Evolutionary conservation across 2,888 invertebrate species (phyloP).

Genomic region (Thymelicus acteon): DNA sequence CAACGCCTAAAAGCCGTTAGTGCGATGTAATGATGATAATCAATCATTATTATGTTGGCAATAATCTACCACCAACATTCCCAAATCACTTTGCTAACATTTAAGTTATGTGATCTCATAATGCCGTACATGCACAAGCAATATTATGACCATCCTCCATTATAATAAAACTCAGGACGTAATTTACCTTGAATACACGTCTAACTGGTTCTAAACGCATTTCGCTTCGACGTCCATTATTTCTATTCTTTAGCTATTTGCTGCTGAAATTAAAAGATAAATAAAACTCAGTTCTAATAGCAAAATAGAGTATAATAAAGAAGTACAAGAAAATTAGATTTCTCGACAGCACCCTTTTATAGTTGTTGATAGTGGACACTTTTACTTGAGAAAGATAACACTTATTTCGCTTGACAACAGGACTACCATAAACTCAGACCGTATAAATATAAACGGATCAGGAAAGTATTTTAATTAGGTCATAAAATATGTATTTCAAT

Average conservation of each 20-base stretch:
- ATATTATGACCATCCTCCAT: constrained; percentile 26
- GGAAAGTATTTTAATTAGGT: no score
- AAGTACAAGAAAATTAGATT: constrained; percentile 7
- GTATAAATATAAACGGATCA: no score
- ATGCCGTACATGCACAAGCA: constrained; percentile 17
- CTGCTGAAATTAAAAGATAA: neutral
- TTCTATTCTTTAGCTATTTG: constrained; percentile 10
- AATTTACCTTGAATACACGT: constrained; percentile 25
- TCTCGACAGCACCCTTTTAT: constrained; percentile 6
- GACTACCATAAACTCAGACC: no score
- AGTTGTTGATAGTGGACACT: neutral
- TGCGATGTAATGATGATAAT: constrained; percentile 47
- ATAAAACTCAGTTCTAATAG: constrained; percentile 5
- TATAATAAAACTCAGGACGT: constrained; percentile 23
- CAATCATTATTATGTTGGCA: constrained; percentile 52
- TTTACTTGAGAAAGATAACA: neutral
- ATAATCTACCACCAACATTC: constrained; percentile 24
- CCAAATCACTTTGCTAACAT: constrained; percentile 23
- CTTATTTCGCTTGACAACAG: no score
- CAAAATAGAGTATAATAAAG: neutral
- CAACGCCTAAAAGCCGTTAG: neutral
- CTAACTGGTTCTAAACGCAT: constrained; percentile 30
- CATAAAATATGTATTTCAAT: no score
- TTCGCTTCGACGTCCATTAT: constrained; percentile 13
- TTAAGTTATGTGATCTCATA: constrained; percentile 19